Evolutionary conservation across 2,797 vertebrate species (phyloP).

Genomic region (Odontamblyopus rebecca): DNA sequence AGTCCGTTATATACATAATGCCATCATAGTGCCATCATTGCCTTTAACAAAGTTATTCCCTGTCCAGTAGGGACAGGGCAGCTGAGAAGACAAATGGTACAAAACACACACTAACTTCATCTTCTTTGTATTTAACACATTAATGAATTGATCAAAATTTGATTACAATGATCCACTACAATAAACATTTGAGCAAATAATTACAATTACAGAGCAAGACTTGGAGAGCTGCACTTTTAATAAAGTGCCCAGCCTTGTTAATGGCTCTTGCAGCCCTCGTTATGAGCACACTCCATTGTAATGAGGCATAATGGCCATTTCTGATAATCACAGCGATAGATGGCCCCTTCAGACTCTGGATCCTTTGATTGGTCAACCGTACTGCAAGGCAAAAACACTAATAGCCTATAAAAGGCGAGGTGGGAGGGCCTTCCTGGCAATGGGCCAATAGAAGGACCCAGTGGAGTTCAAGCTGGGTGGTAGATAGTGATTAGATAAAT

Average conservation of each 20-base stretch:
- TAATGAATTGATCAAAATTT: not conserved
- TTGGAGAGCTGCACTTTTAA: too few species aligned
- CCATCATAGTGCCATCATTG: too few species aligned
- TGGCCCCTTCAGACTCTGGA: constrained; percentile 48
- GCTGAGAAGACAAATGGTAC: not conserved
- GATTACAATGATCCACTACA: not conserved
- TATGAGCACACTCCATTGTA: constrained; percentile 68
- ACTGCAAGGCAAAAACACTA: constrained; percentile 34
- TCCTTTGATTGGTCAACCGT: constrained; percentile 47
- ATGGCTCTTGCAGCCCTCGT: constrained; percentile 52
- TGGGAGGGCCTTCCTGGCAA: constrained; percentile 53
- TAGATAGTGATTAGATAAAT: constrained; percentile 48
- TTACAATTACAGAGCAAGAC: not conserved
- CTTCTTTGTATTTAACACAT: not conserved
- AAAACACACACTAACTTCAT: too few species aligned
- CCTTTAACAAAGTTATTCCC: too few species aligned
- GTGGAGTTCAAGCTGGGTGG: constrained; percentile 38
- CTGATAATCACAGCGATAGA: constrained; percentile 67
- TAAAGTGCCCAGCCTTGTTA: constrained; percentile 54
- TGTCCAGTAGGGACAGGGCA: too few species aligned
- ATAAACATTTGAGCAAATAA: not conserved
- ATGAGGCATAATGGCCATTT: constrained; percentile 70
- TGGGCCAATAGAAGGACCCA: constrained; percentile 58
- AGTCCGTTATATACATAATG: too few species aligned
- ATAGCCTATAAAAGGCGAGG: constrained; percentile 48